Conservation (phyloP, 1,140 invertebrate species). For the Drosophila equinoxialis region DNA sequence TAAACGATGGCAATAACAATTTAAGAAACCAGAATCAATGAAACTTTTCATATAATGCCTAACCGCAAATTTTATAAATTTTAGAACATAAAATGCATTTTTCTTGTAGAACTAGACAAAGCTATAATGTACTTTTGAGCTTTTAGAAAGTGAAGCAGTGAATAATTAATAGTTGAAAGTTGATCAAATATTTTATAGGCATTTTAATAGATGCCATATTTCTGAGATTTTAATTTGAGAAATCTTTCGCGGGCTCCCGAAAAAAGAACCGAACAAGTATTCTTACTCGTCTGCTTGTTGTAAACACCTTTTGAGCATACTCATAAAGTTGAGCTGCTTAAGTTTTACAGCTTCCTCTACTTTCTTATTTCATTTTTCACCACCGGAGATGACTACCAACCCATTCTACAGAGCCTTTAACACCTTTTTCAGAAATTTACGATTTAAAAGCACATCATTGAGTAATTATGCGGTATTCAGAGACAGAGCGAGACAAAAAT, state of each 20-base stretch:
- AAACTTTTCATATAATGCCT: no score
- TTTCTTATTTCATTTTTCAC: conserved; percentile 2
- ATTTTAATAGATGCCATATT: neutral
- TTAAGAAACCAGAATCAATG: no score
- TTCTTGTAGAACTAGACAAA: no score
- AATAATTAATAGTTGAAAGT: neutral
- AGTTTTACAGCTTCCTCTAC: conserved; percentile 15
- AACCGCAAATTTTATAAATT: no score
- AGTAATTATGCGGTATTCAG: conserved; percentile 72
- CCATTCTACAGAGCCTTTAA: conserved; percentile 23
- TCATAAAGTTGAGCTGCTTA: conserved; percentile 18
- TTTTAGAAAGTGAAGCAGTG: neutral
- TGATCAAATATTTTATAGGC: neutral
- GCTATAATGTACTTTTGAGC: no score
- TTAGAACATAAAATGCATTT: no score
- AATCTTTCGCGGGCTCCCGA: neutral
- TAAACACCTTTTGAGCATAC: conserved; percentile 14
- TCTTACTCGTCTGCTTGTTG: neutral
- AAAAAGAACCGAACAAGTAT: no score
- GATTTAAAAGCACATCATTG: conserved; percentile 75
- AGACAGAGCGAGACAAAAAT: conserved; percentile 15
- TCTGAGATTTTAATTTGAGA: conserved; percentile 7
- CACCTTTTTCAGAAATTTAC: conserved; percentile 49
- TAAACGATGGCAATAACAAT: no score
- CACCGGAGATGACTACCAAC: neutral